phyloP scores from a whole-genome alignment of 2,888 invertebrate species.

The Meghimatium bilineatum region DNA sequence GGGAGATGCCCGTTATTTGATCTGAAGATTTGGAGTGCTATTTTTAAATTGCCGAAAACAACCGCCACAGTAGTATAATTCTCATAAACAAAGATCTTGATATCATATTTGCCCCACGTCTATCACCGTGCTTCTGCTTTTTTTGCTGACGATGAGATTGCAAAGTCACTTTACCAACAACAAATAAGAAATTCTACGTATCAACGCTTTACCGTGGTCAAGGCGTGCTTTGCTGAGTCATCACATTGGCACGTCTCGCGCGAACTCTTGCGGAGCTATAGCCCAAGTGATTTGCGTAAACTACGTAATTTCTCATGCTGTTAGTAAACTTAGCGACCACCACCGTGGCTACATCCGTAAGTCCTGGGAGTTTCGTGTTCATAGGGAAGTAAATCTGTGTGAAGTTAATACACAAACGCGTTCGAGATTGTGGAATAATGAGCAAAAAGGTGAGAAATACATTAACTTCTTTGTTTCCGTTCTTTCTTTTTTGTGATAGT shows the following conservation, averaged over 20 bases:
- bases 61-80: no score
- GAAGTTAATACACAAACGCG: background rate
- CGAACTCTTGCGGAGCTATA: conserved; percentile 53
- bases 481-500: conserved; percentile 7
- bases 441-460: conserved; percentile 54
- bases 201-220: conserved; percentile 53
- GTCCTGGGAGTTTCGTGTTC: conserved; percentile 11
- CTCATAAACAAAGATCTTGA: no score
- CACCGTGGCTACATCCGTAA: conserved; percentile 36
- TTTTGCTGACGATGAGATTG: no score
- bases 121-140: no score
- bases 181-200: conserved; percentile 43
- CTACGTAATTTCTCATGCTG: conserved; percentile 59
- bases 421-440: conserved; percentile 47
- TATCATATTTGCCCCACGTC: no score
- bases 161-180: background rate
- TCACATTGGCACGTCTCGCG: conserved; percentile 58
- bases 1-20: no score
- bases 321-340: conserved; percentile 55
- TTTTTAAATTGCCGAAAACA: no score
- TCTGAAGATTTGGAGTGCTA: no score
- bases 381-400: conserved; percentile 22
- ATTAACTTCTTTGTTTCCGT: background rate
- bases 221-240: conserved; percentile 59
- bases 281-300: conserved; percentile 54